Evolutionary conservation across 2,888 invertebrate genomes (phyloP), one percentile per base, ranked within the genome.

Genomic region (Bruchidius siliquastri): DNA sequence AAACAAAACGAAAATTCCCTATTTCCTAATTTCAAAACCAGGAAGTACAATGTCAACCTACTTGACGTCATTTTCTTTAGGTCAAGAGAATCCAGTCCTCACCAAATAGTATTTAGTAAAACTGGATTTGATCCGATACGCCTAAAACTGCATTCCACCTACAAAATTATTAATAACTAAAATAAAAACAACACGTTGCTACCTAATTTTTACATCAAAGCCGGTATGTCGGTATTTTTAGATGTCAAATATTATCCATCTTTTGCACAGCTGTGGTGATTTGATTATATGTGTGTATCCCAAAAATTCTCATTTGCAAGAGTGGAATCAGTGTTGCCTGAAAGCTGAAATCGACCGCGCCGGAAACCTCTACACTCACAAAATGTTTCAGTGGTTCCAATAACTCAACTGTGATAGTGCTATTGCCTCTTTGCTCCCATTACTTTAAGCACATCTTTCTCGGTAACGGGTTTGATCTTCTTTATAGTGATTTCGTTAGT

Each of bases 221-320:
- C 82, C 68, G 49, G 82, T 80, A 83, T 83, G 81, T 82, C 77
- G 84, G 79, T 86, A 86, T 86, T 86, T 86, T 85, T 86, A 86
- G 86, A 83, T 82, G 82, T 84, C 84, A 83, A 83, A 83, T 84
- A 84, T 85, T 84, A 84, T 83, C 82, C 83, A 83, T 82, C 81
- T 84, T 82, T 80, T 80, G 82, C 80, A 83, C 83, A 85, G 85
- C 85, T 84, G 84, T 84, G 78, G 77, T 73, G 73, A 80, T 81
- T 80, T 79, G 76, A 83, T 77, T 79, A 78, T 78, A 79, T 79
- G 78, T 76, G 79, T 79, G 77, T 78, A 78, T 77, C 79, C 79
- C 74, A 74, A 77, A 79, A 77, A 76, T 77, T 78, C 77, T 75
- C 78, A 76, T 75, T 72, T 75, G 69, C 75, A 76, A 77, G 75